Percentiles rank a stretch among this genome's conserved stretches.
phyloP scores from a whole-genome alignment of 2,888 invertebrate genomes.

The Mallateleia sp. region DNA sequence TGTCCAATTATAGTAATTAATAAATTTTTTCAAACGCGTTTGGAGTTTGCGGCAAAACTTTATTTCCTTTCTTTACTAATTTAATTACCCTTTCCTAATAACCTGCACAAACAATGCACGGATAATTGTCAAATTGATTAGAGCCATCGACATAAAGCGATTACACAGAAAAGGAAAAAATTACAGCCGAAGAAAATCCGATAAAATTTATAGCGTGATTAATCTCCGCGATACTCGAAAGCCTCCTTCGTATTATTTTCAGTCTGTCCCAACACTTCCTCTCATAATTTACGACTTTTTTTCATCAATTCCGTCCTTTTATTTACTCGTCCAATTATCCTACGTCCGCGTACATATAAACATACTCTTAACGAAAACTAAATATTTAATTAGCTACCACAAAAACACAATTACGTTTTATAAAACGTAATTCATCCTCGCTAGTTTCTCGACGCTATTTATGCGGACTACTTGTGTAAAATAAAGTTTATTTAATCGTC shows the following conservation, averaged over 20 bases:
- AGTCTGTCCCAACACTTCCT: constrained; percentile 24
- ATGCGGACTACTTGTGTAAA: constrained; percentile 6
- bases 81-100: neutral
- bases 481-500: constrained; percentile 32
- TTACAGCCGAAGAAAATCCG: constrained; percentile 46
- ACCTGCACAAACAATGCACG: neutral
- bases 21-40: no score
- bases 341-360: constrained; percentile 6
- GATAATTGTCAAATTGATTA: constrained; percentile 10
- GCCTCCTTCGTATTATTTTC: constrained; percentile 35
- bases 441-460: constrained; percentile 14
- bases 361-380: constrained; percentile 21
- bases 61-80: no score
- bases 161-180: constrained; percentile 32
- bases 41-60: no score
- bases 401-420: no score
- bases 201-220: constrained; percentile 48
- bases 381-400: constrained; percentile 34
- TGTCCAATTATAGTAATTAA: no score
- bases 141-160: constrained; percentile 22
- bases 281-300: constrained; percentile 44
- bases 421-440: neutral
- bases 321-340: constrained; percentile 17
- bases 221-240: constrained; percentile 33
- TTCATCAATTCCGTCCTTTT: neutral